phyloP scores from a whole-genome alignment of 2,113 vertebrate species.

The Ciconia stormi region DNA sequence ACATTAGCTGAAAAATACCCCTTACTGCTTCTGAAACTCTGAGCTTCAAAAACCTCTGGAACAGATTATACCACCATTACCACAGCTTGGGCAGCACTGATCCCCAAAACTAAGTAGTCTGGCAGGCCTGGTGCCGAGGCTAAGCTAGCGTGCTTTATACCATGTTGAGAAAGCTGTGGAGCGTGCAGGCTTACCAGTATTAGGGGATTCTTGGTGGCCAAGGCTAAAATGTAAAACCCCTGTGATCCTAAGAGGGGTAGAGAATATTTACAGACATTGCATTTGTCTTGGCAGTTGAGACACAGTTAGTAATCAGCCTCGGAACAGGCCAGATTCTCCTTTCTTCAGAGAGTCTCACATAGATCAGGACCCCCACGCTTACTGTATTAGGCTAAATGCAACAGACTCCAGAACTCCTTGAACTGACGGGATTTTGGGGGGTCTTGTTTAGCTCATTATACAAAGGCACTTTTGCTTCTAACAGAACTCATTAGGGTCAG shows the following conservation, averaged over 20 bases:
- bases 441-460: background rate
- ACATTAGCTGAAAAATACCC: background rate
- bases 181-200: background rate
- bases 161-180: background rate
- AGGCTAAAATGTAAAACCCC: background rate
- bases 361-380: background rate
- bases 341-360: background rate
- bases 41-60: background rate
- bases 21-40: background rate
- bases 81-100: background rate
- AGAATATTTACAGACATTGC: background rate
- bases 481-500: background rate
- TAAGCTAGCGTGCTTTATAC: background rate
- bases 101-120: fast-evolving
- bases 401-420: background rate
- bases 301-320: background rate
- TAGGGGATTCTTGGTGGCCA: background rate
- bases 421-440: background rate
- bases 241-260: background rate
- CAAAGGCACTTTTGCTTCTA: background rate
- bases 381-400: background rate
- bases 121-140: background rate
- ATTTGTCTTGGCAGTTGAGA: background rate
- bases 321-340: background rate
- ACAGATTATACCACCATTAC: background rate